These are phyloP conservation scores for Entosphenus tridentatus DNA, from an alignment of 2,113 vertebrate species.

Conservation along the genomic window DNA sequence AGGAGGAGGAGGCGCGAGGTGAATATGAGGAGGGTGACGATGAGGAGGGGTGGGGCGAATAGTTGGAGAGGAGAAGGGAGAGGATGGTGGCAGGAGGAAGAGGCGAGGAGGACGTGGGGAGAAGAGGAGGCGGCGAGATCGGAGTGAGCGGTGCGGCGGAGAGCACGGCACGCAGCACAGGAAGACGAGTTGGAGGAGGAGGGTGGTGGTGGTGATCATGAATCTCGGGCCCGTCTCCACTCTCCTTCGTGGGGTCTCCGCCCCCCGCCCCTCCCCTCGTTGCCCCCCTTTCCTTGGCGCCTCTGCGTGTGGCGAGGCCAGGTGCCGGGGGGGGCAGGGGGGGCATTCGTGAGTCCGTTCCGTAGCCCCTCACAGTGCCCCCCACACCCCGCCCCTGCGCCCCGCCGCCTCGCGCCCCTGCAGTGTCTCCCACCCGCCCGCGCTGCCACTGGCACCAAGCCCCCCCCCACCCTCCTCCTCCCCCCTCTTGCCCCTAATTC, in stretches of 20 bases:
- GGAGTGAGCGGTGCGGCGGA: too few relatives aligned
- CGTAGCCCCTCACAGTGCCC: neutral
- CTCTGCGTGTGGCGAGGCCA: too few relatives aligned
- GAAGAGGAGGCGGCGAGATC: too few relatives aligned
- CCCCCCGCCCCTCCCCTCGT: too few relatives aligned
- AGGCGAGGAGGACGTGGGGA: neutral
- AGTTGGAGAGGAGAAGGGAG: neutral
- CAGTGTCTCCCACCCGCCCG: too few relatives aligned
- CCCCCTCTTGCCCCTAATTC: neutral
- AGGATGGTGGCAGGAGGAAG: neutral
- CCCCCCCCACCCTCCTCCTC: neutral
- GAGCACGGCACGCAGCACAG: too few relatives aligned
- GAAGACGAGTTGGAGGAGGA: too few relatives aligned
- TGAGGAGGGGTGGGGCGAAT: neutral
- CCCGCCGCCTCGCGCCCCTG: neutral
- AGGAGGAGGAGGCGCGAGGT: neutral
- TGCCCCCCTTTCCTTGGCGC: too few relatives aligned
- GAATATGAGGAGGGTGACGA: neutral
- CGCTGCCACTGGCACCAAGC: neutral
- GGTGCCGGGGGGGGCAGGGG: too few relatives aligned
- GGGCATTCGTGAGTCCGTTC: neutral
- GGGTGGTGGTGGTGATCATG: too few relatives aligned
- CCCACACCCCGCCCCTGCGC: neutral
- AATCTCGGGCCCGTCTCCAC: too few relatives aligned
- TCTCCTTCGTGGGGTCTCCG: too few relatives aligned